A percentile compares a stretch with the other conserved stretches of the same genome.
Conservation (phyloP, 2,888 invertebrate species). For the Elgonia sp. region DNA sequence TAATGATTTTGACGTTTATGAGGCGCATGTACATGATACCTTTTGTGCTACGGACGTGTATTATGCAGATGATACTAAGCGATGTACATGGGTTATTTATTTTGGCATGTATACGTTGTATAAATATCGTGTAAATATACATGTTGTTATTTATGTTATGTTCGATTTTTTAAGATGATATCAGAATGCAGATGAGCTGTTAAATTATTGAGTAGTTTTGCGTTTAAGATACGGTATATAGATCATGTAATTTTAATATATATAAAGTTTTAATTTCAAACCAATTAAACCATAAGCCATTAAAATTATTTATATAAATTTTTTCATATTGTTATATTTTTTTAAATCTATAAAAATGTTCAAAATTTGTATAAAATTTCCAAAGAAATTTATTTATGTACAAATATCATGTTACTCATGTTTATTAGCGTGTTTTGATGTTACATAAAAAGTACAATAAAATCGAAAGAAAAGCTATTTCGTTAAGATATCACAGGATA, state of each 20-base stretch:
- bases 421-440: no score
- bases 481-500: not conserved
- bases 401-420: no score
- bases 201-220: conserved; percentile 5
- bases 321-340: no score
- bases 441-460: no score
- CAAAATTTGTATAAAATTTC: no score
- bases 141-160: conserved; percentile 26
- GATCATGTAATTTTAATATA: not conserved
- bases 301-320: no score
- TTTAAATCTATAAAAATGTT: no score
- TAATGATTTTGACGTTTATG: conserved; percentile 66
- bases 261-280: not conserved
- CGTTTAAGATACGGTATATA: not conserved
- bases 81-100: conserved; percentile 54
- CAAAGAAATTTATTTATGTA: no score
- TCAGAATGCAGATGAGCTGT: conserved; percentile 8
- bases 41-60: conserved; percentile 61
- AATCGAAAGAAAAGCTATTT: no score
- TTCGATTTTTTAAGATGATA: conserved; percentile 39
- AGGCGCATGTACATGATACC: conserved; percentile 61
- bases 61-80: conserved; percentile 65
- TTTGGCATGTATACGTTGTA: conserved; percentile 48
- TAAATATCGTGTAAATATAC: conserved; percentile 50
- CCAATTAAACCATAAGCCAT: not conserved